phyloP scores from a whole-genome alignment of 1,140 invertebrate genomes.

The Colletes latitarsis region DNA sequence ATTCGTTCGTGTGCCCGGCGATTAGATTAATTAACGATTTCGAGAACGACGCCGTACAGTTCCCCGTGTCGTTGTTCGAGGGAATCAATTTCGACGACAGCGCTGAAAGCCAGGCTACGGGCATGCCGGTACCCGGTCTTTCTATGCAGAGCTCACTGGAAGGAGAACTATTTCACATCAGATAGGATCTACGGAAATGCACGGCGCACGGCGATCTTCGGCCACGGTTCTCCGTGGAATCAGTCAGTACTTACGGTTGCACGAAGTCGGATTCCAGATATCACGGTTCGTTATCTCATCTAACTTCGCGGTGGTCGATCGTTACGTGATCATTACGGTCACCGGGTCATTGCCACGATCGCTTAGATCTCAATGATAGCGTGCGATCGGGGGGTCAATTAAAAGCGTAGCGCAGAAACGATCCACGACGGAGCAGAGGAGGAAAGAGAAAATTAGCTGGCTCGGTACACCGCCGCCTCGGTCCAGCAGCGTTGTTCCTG shows the following conservation, averaged over 20 bases:
- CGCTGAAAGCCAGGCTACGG: conserved; percentile 25
- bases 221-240: conserved; percentile 49
- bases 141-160: conserved; percentile 1
- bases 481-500: neutral
- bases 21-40: conserved; percentile 48
- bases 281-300: conserved; percentile 65
- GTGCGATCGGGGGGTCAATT: conserved; percentile 58
- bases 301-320: conserved; percentile 61
- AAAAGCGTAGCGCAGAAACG: conserved; percentile 50
- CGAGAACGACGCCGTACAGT: conserved; percentile 20
- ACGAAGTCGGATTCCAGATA: conserved; percentile 61
- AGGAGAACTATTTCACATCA: conserved; percentile 56
- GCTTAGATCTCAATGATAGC: conserved; percentile 63
- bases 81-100: conserved; percentile 46
- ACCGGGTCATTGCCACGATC: conserved; percentile 68
- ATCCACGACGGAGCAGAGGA: conserved; percentile 1
- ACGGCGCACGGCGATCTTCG: conserved; percentile 21
- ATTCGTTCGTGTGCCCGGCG: conserved; percentile 15
- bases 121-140: neutral
- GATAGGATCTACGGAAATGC: conserved; percentile 63
- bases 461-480: neutral
- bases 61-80: neutral
- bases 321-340: conserved; percentile 69
- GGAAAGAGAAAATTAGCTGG: conserved; percentile 48
- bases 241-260: conserved; percentile 50